A percentile compares a stretch with the other conserved stretches of the same genome.
Evolutionary conservation across 2,888 invertebrate genomes (phyloP).

Genomic region (Lypha dubia): DNA sequence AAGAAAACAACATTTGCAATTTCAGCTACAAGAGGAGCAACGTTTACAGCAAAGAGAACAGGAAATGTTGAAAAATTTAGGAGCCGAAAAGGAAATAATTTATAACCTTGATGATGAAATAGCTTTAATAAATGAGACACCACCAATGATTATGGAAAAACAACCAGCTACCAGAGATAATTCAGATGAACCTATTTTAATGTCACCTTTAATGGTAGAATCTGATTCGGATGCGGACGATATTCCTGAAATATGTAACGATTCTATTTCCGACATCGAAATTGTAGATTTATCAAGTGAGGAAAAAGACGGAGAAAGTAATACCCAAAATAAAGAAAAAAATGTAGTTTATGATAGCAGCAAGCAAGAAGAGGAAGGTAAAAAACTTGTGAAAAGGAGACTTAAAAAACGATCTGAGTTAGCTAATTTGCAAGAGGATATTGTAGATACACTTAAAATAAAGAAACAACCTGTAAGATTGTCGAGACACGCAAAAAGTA

Average conservation of each 20-base stretch:
- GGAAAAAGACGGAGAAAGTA: slow-evolving; percentile 26
- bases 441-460: slow-evolving; percentile 49
- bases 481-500: slow-evolving; percentile 31
- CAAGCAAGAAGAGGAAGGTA: not conserved
- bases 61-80: slow-evolving; percentile 22
- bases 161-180: slow-evolving; percentile 65
- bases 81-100: slow-evolving; percentile 42
- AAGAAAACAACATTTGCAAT: slow-evolving; percentile 56
- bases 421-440: slow-evolving; percentile 42
- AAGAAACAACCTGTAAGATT: not conserved
- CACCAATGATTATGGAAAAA: slow-evolving; percentile 9
- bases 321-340: not conserved
- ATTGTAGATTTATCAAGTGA: slow-evolving; percentile 65
- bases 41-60: slow-evolving; percentile 43
- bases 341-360: not conserved
- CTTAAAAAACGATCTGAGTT: slow-evolving; percentile 32
- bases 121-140: slow-evolving; percentile 53
- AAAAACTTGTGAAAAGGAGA: slow-evolving; percentile 4
- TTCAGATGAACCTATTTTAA: slow-evolving; percentile 78
- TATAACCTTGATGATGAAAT: slow-evolving; percentile 67
- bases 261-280: slow-evolving; percentile 49
- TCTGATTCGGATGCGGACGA: slow-evolving; percentile 77
- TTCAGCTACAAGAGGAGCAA: slow-evolving; percentile 56
- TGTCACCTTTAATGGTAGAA: slow-evolving; percentile 81
- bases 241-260: slow-evolving; percentile 61